phyloP scores from a whole-genome alignment of 2,888 invertebrate species.

The Chydorus sphaericus region DNA sequence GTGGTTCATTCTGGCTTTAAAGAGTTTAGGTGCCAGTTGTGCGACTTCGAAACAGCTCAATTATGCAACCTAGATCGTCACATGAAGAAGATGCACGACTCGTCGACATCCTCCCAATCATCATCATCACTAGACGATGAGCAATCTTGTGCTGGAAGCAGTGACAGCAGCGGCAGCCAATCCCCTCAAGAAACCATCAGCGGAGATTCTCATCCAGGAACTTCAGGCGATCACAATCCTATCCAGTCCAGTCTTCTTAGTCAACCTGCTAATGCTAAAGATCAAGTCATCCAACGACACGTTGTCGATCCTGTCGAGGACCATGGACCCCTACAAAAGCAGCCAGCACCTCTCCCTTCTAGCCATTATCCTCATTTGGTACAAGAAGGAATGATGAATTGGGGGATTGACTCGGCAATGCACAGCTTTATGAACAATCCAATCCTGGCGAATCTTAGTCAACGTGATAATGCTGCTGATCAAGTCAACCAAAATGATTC shows the following conservation, averaged over 20 bases:
- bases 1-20: constrained; percentile 32
- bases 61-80: constrained; percentile 33
- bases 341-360: constrained; percentile 27
- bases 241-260: background rate
- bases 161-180: no score
- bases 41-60: constrained; percentile 32
- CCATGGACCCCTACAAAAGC: background rate
- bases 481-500: constrained; percentile 33
- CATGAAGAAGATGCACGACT: constrained; percentile 19
- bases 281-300: no score
- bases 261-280: background rate
- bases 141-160: no score
- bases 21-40: constrained; percentile 29
- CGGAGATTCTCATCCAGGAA: background rate
- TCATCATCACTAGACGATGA: no score
- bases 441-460: constrained; percentile 31
- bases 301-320: background rate
- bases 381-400: no score
- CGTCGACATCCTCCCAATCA: background rate
- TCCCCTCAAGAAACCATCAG: background rate
- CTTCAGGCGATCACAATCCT: background rate
- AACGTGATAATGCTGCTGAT: constrained; percentile 29
- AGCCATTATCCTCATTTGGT: constrained; percentile 24
- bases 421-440: constrained; percentile 28
- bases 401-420: background rate